A percentile compares a stretch with the other conserved stretches of the same genome.
These are phyloP conservation scores for Campylomormyrus tamandua DNA, from an alignment of 2,113 vertebrate species.

Conservation along the genomic window DNA sequence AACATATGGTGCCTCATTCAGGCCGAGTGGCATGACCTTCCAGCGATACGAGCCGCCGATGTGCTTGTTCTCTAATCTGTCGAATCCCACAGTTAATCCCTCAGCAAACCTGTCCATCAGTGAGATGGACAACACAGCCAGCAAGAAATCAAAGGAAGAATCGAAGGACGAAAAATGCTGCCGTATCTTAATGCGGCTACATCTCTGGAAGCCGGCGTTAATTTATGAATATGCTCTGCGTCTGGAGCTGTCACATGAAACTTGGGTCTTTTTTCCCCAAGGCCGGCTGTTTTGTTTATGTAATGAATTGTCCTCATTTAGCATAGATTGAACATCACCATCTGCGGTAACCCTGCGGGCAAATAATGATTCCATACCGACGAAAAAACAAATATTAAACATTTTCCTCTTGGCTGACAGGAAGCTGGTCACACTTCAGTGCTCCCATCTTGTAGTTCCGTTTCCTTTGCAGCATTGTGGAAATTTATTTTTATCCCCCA, in stretches of 20 bases:
- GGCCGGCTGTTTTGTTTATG: slow-evolving; percentile 1
- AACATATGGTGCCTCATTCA: background rate
- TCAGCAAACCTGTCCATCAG: background rate
- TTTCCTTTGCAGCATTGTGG: background rate
- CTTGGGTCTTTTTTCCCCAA: background rate
- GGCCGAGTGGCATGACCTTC: background rate
- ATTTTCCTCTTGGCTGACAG: slow-evolving; percentile 13
- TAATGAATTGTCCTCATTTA: slow-evolving; percentile 33
- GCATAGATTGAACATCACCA: slow-evolving; percentile 23
- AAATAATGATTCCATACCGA: slow-evolving; percentile 24
- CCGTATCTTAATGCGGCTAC: background rate
- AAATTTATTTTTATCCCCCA: slow-evolving; percentile 9
- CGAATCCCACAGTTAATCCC: background rate
- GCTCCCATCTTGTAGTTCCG: background rate
- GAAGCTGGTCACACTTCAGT: slow-evolving; percentile 10
- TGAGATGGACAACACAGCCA: background rate
- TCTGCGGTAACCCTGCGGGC: slow-evolving; percentile 30
- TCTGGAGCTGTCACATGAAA: background rate
- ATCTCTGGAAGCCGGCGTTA: background rate
- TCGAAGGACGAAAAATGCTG: background rate
- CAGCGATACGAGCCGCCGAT: background rate
- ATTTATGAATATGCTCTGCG: background rate
- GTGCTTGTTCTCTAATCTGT: background rate
- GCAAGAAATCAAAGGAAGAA: background rate
- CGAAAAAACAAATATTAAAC: slow-evolving; percentile 18